These are phyloP conservation scores for Steatornis caripensis DNA, from an alignment of 2,113 vertebrate genomes.

Conservation along the genomic window DNA sequence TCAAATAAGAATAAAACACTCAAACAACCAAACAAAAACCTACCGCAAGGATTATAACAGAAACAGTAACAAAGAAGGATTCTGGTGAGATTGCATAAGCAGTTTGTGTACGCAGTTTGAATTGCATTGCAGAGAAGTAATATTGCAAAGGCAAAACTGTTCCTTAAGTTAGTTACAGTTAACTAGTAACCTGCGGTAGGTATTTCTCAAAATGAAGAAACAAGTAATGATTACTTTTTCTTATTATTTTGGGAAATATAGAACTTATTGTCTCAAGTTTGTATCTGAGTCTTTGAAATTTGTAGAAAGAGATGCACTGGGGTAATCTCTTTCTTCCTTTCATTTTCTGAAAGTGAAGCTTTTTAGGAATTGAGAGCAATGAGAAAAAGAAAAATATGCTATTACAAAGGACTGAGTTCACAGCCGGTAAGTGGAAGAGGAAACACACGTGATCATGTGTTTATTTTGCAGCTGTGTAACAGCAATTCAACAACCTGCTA, in stretches of 20 bases:
- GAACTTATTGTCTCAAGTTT: not conserved
- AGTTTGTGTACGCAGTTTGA: not conserved
- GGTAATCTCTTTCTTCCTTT: not conserved
- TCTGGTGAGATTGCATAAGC: not conserved
- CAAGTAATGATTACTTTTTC: not conserved
- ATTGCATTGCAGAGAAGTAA: not conserved
- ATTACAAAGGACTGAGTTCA: not conserved
- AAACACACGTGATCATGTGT: not conserved
- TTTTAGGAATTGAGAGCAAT: not conserved
- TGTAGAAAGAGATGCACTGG: not conserved
- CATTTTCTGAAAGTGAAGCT: not conserved
- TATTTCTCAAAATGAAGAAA: not conserved
- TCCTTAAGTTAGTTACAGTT: not conserved
- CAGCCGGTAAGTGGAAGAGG: not conserved
- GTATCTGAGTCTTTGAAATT: not conserved
- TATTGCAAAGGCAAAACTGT: not conserved
- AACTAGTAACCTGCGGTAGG: not conserved
- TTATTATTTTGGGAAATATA: not conserved
- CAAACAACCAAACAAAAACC: not conserved
- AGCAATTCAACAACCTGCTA: not conserved
- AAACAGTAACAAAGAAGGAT: not conserved
- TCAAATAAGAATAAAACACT: not conserved
- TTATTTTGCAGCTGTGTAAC: not conserved
- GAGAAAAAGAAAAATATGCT: not conserved
- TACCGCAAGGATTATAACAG: not conserved